phyloP scores from a whole-genome alignment of 2,113 vertebrate genomes.

The Toxotes jaculatrix region DNA sequence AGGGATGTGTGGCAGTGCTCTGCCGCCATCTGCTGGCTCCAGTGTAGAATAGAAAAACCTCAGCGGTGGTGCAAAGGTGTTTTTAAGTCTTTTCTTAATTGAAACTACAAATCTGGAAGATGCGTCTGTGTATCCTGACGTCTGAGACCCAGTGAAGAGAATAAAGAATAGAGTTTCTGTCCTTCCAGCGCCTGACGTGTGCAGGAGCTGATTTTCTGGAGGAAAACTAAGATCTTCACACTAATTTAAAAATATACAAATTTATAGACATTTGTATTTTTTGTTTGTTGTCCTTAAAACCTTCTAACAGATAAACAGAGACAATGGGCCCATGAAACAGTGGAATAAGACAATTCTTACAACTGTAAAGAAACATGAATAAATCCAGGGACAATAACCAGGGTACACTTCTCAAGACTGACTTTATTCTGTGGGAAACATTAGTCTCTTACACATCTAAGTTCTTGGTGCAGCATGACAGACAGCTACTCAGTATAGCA shows the following conservation, averaged over 20 bases:
- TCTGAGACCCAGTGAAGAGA: neutral
- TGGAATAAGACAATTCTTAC: neutral
- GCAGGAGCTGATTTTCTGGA: too few species aligned
- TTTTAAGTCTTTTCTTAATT: neutral
- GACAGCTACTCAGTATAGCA: constrained; percentile 71
- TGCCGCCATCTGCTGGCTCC: constrained; percentile 73
- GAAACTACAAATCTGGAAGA: neutral
- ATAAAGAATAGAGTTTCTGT: neutral
- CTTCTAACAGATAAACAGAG: too few species aligned
- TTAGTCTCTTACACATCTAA: constrained; percentile 67
- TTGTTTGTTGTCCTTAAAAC: too few species aligned
- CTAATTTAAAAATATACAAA: neutral
- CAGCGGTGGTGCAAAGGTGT: neutral
- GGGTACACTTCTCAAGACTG: constrained; percentile 47
- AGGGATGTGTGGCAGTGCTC: neutral
- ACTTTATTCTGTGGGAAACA: constrained; percentile 76
- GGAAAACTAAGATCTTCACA: neutral
- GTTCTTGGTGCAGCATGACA: constrained; percentile 63
- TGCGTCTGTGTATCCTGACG: neutral
- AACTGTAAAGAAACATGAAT: neutral
- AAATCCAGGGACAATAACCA: constrained; percentile 23
- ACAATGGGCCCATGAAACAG: too few species aligned
- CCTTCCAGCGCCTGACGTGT: too few species aligned
- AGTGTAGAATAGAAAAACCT: fast-evolving
- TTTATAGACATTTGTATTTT: too few species aligned